Base-by-base conservation (phyloP, 2,888 invertebrate genomes). In the Cerastoderma edule region DNA sequence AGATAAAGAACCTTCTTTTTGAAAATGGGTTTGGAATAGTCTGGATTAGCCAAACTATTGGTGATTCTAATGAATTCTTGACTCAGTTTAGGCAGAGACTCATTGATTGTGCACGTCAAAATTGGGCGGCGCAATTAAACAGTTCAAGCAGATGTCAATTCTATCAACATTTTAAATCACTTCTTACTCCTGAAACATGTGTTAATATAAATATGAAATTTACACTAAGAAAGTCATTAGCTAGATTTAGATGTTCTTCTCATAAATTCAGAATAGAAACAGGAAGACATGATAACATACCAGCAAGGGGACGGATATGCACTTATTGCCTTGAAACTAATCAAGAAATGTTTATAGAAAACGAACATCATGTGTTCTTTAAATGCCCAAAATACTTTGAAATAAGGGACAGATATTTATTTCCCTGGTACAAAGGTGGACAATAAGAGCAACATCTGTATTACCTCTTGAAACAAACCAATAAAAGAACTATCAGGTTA, bases 21-120 rank as follows among this genome's bases (percentile, higher is more conserved):
- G 28, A 32, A 56, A 67, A 72, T 60, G 57, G 60, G 1, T 72
- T 48, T 35, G 72, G 67, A n/a, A 24, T 46, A n/a, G 72, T 48
- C 10, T 72, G 67, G 60, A 48, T 60, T 22, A 22, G 50, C 32
- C 67, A 67, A 35, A 60, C 44, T 0, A 63, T 72, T 16, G 67
- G 72, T 22, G 48, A 72, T 53, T 13, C 4, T 1, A 48, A 67
- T 19, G 6, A 32, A 1, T 72, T 72, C 27, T 66, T 72, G 5
- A 39, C 13, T 3, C 24, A 44, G 28, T 72, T 72, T 33, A 65
- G 30, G 56, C 30, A 39, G 33, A 54, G 72, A 30, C n/a, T 72
- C 24, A 64, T 8, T 39, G 53, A 72, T 56, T 66, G 54, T 50
- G 33, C 60, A 19, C 48, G 33, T 13, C 69, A 63, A 68, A 46